Conservation (phyloP, 2,888 invertebrate genomes). For the Dendrolimus houi region DNA sequence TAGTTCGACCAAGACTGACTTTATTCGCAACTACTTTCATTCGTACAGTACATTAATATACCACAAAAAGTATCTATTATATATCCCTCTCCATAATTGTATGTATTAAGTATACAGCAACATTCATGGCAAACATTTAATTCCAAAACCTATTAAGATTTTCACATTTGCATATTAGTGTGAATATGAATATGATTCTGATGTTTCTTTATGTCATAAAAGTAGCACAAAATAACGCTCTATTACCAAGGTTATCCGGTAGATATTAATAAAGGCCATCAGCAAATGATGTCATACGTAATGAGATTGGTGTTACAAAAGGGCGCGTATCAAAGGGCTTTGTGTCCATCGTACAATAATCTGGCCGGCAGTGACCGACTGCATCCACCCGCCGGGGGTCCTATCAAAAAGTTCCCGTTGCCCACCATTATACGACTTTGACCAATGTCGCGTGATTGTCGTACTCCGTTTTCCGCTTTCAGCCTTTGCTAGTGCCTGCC, state of each 20-base stretch:
- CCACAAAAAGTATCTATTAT: too few species aligned
- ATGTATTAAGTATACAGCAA: too few species aligned
- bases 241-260: constrained; percentile 8
- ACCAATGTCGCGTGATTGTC: constrained; percentile 44
- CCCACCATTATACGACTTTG: constrained; percentile 36
- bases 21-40: too few species aligned
- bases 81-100: too few species aligned
- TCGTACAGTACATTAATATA: too few species aligned
- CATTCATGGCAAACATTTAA: too few species aligned
- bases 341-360: constrained; percentile 39
- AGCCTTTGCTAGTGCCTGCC: constrained; percentile 1
- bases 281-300: background rate
- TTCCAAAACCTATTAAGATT: too few species aligned
- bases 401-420: constrained; percentile 50
- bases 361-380: constrained; percentile 23
- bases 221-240: too few species aligned
- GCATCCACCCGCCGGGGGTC: constrained; percentile 24
- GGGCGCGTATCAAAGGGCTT: constrained; percentile 37
- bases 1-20: too few species aligned
- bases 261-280: constrained; percentile 9
- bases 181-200: too few species aligned
- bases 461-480: constrained; percentile 5
- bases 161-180: too few species aligned
- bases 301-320: constrained; percentile 3
- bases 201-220: too few species aligned